Evolutionary conservation across 1,140 invertebrate genomes (phyloP).

Genomic region (Heliconius himera): DNA sequence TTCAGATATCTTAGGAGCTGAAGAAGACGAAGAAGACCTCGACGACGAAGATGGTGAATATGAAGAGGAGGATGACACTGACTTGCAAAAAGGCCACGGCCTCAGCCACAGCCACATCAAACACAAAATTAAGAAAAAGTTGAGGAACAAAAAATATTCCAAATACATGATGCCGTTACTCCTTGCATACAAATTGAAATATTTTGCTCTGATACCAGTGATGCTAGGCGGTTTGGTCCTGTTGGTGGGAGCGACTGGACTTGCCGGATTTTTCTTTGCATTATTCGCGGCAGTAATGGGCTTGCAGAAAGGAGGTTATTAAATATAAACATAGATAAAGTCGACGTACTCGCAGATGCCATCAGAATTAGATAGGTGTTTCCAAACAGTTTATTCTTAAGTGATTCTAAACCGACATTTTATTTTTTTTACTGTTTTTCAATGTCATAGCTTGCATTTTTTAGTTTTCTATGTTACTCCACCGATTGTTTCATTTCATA

Average conservation of each 20-base stretch:
- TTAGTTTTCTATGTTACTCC: neutral
- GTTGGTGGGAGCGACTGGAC: constrained; percentile 87
- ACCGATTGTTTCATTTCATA: neutral
- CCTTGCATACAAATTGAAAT: constrained; percentile 91
- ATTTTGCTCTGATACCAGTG: constrained; percentile 89
- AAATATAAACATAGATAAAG: constrained; percentile 65
- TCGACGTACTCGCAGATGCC: constrained; percentile 71
- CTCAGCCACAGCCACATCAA: constrained; percentile 25
- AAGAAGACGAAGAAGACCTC: constrained; percentile 62
- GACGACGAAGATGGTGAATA: constrained; percentile 64
- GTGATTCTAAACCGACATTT: neutral
- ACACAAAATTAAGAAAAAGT: constrained; percentile 51
- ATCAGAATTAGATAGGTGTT: constrained; percentile 58
- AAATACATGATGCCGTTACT: constrained; percentile 88
- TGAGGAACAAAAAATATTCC: constrained; percentile 82
- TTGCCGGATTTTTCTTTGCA: constrained; percentile 93
- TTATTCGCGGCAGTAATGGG: constrained; percentile 87
- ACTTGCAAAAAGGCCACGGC: constrained; percentile 18
- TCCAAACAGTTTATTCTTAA: constrained; percentile 19
- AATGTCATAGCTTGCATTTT: neutral
- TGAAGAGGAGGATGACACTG: constrained; percentile 60
- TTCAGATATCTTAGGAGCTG: constrained; percentile 69
- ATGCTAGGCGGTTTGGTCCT: constrained; percentile 88
- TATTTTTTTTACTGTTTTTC: neutral
- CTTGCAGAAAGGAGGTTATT: constrained; percentile 76